These are phyloP conservation scores for Aegotheles bennettii DNA, from an alignment of 2,113 vertebrate species.

Conservation along the genomic window DNA sequence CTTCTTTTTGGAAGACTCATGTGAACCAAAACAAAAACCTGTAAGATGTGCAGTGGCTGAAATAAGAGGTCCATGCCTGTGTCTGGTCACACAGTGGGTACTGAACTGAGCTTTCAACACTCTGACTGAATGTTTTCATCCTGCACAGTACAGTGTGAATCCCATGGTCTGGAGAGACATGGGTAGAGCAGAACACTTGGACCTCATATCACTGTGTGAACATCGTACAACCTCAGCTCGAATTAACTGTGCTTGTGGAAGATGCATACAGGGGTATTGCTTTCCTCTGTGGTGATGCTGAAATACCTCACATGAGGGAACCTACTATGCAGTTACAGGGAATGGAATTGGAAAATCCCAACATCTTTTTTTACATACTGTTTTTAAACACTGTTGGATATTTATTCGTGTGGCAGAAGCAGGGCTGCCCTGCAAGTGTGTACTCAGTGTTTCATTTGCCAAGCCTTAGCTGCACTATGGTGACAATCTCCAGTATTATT, in stretches of 20 bases:
- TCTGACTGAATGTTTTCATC: not conserved
- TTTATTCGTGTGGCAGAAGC: conserved; percentile 3
- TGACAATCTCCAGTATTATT: conserved; percentile 53
- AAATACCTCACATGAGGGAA: not conserved
- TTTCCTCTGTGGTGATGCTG: not conserved
- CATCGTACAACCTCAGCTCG: accelerated
- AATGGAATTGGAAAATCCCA: not conserved
- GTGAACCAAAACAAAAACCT: not conserved
- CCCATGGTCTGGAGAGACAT: not conserved
- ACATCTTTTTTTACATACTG: accelerated
- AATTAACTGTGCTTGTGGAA: not conserved
- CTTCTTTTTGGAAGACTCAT: not conserved
- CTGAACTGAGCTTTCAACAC: not conserved
- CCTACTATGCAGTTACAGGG: not conserved
- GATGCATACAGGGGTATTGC: not conserved
- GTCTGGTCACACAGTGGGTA: not conserved
- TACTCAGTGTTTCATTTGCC: not conserved
- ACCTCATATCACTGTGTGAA: accelerated
- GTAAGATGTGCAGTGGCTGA: not conserved
- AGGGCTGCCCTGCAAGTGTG: not conserved
- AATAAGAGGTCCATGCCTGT: not conserved
- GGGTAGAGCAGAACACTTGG: not conserved
- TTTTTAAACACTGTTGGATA: not conserved
- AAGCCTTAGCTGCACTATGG: not conserved
- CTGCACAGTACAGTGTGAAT: accelerated